These are phyloP conservation scores for Dascyllus trimaculatus DNA, from an alignment of 2,113 vertebrate species.

Conservation along the genomic window DNA sequence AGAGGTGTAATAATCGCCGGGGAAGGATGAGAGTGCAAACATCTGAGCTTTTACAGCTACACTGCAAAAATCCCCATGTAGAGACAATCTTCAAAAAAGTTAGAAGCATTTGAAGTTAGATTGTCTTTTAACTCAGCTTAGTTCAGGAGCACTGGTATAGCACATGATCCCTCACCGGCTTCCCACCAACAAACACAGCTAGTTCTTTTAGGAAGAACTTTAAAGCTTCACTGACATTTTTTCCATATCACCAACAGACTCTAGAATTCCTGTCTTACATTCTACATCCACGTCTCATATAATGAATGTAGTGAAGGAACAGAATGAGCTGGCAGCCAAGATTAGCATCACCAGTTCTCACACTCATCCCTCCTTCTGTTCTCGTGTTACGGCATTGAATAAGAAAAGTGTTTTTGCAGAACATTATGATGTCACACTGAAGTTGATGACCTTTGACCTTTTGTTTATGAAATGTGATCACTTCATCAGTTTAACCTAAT, in stretches of 20 bases:
- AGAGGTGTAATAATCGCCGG: constrained; percentile 9
- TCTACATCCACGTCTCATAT: too few relatives aligned
- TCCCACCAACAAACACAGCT: background rate
- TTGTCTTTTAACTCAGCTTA: background rate
- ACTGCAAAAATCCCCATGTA: background rate
- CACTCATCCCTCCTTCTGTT: too few relatives aligned
- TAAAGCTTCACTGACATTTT: background rate
- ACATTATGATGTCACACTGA: too few relatives aligned
- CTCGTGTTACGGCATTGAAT: too few relatives aligned
- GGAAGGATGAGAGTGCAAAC: constrained; percentile 12
- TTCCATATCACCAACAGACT: background rate
- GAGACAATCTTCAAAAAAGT: background rate
- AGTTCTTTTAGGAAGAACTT: background rate
- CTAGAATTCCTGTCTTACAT: too few relatives aligned
- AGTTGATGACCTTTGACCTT: too few relatives aligned
- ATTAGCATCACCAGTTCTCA: too few relatives aligned
- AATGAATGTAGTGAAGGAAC: too few relatives aligned
- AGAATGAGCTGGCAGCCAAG: too few relatives aligned
- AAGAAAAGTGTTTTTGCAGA: too few relatives aligned
- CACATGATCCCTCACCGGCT: background rate
- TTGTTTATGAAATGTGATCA: too few relatives aligned
- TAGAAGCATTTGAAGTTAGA: background rate
- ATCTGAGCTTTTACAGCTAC: constrained; percentile 7
- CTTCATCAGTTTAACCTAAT: too few relatives aligned
- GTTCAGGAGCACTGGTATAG: background rate